Percentiles rank a stretch among this genome's conserved stretches.
Conservation (phyloP, 2,113 vertebrate species). For the Gadus chalcogrammus region DNA sequence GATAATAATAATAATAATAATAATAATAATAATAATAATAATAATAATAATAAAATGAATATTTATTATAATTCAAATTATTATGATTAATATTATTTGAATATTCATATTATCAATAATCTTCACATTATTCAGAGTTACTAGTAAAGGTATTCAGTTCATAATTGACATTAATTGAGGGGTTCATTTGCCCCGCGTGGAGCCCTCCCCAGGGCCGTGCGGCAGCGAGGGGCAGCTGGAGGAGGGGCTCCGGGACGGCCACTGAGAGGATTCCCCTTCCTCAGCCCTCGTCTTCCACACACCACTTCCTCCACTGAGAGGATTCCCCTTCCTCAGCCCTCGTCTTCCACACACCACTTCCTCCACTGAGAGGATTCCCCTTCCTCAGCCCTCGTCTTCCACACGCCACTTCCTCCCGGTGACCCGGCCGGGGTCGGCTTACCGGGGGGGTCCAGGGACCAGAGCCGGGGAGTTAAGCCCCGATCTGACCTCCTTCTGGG, state of each 20-base stretch:
- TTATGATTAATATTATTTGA: neutral
- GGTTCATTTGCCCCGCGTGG: too few species aligned
- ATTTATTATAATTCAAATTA: neutral
- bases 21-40: too few species aligned
- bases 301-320: conserved; percentile 58
- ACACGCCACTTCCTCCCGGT: neutral
- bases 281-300: too few species aligned
- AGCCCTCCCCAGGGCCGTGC: neutral
- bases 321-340: too few species aligned
- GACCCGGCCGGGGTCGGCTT: neutral
- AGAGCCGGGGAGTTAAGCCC: neutral
- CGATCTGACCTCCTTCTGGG: neutral
- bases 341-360: too few species aligned
- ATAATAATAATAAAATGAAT: neutral
- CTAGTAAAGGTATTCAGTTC: neutral
- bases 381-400: conserved; percentile 26
- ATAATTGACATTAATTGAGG: neutral
- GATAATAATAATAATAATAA: too few species aligned
- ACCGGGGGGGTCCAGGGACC: neutral
- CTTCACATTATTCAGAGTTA: neutral
- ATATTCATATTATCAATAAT: neutral
- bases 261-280: too few species aligned
- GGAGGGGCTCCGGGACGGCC: too few species aligned
- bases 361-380: conserved; percentile 60
- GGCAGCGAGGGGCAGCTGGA: conserved; percentile 33